phyloP scores from a whole-genome alignment of 2,888 invertebrate genomes.

The Pseudococcus viburni region DNA sequence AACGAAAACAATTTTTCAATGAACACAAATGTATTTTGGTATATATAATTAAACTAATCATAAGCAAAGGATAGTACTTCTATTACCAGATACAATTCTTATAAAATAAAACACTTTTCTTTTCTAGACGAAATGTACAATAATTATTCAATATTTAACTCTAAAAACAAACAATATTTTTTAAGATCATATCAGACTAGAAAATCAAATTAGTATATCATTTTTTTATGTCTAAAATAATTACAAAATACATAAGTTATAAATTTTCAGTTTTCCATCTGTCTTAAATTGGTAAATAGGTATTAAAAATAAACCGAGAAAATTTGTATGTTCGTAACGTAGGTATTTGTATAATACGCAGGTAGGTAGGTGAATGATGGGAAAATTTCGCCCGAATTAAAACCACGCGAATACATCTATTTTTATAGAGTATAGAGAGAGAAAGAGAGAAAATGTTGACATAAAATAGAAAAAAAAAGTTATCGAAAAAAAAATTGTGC shows the following conservation, averaged over 20 bases:
- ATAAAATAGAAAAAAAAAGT: constrained; percentile 51
- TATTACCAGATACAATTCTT: constrained; percentile 66
- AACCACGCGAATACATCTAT: not conserved
- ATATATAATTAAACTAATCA: constrained; percentile 65
- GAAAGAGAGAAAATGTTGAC: constrained; percentile 40
- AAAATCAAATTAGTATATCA: constrained; percentile 64
- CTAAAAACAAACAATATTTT: constrained; percentile 67
- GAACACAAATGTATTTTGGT: constrained; percentile 66
- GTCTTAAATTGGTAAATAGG: not conserved
- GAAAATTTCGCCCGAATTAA: not conserved
- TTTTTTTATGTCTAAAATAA: constrained; percentile 48
- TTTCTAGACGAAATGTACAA: constrained; percentile 64
- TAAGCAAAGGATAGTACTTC: constrained; percentile 66
- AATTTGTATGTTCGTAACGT: not conserved
- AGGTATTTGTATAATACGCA: not conserved
- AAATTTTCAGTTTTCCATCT: constrained; percentile 5
- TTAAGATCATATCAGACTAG: constrained; percentile 66
- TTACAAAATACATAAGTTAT: constrained; percentile 51
- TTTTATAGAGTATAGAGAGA: not conserved
- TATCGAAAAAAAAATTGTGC: constrained; percentile 60
- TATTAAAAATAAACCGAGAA: not conserved
- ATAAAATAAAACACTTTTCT: constrained; percentile 59
- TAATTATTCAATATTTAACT: constrained; percentile 62
- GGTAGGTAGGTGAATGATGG: not conserved
- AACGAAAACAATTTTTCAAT: constrained; percentile 30